Percentiles rank a stretch among this genome's conserved stretches.
These are phyloP conservation scores for Drosophila bocki DNA, from an alignment of 1,140 invertebrate genomes.

Conservation along the genomic window DNA sequence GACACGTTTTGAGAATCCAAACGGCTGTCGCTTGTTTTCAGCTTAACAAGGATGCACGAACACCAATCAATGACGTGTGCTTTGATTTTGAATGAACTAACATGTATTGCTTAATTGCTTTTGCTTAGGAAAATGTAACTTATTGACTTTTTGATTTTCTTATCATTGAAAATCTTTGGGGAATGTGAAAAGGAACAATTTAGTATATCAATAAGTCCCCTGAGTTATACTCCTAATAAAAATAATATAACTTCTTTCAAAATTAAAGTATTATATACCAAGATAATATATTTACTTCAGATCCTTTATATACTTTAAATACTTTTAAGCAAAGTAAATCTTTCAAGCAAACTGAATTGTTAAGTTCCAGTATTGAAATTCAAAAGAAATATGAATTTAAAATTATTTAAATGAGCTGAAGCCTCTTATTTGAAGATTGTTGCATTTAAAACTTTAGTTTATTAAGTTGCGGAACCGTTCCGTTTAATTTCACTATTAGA, in stretches of 20 bases:
- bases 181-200: too few species aligned
- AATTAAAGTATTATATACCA: neutral
- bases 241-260: neutral
- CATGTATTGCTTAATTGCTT: neutral
- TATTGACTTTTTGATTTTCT: neutral
- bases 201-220: too few species aligned
- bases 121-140: neutral
- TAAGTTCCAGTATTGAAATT: neutral
- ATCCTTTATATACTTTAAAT: neutral
- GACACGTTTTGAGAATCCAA: conserved; percentile 35
- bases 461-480: neutral
- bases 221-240: neutral
- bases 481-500: neutral
- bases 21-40: conserved; percentile 21
- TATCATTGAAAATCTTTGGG: neutral
- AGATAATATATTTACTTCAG: neutral
- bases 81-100: neutral
- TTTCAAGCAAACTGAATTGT: neutral
- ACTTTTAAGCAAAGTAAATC: neutral
- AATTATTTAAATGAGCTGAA: too few species aligned
- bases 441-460: neutral
- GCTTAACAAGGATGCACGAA: conserved; percentile 16
- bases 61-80: conserved; percentile 15
- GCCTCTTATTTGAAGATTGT: neutral
- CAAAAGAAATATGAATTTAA: too few species aligned